Base-by-base conservation (phyloP, 2,797 vertebrate species). In the Aeoliscus strigatus region DNA sequence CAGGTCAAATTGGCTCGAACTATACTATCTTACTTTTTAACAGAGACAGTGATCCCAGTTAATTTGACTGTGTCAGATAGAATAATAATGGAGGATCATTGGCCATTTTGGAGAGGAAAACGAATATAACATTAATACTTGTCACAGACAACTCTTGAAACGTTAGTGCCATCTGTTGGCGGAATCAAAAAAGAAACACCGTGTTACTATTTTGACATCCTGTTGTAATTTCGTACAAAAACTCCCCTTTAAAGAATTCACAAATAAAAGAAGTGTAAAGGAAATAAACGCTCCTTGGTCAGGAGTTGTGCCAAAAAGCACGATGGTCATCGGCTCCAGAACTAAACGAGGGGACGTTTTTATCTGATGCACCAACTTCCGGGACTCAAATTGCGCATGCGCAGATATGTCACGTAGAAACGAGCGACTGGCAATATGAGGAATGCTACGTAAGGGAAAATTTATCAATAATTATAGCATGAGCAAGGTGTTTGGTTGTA, bases 351-450 rank as follows among this genome's bases (percentile, higher is more conserved):
- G 55, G 71, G 66, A 70, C 0, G 28, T 14, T 50, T 33, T 42
- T 37, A 9, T 14, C 6, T 5, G 51, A 32, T 31, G 59, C 46
- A 67, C 61, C 2, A 1, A 27, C 1, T 0, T 4, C 18, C 6
- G 7, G n/a, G n/a, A n/a, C n/a, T n/a, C n/a, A n/a, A n/a, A n/a
- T 0, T 52, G 62, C 75, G 69, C 82, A 79, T 75, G 80, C 60
- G 60, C 45, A 35, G 0, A 15, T 17, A 0, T 8, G 52, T 12
- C 60, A 75, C 50, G 69, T 63, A 60, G 63, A n/a, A n/a, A n/a
- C 16, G 31, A 30, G 27, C 11, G 5, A 16, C 3, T 18, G 17
- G 4, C 11, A 9, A 16, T 4, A 5, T 27, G 14, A 56, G 60
- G 29, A 23, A 12, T 26, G 86, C 81, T 9, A 25, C 2, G 13